Evolutionary conservation across 2,888 invertebrate species (phyloP).

Genomic region (Calameuta idolon): DNA sequence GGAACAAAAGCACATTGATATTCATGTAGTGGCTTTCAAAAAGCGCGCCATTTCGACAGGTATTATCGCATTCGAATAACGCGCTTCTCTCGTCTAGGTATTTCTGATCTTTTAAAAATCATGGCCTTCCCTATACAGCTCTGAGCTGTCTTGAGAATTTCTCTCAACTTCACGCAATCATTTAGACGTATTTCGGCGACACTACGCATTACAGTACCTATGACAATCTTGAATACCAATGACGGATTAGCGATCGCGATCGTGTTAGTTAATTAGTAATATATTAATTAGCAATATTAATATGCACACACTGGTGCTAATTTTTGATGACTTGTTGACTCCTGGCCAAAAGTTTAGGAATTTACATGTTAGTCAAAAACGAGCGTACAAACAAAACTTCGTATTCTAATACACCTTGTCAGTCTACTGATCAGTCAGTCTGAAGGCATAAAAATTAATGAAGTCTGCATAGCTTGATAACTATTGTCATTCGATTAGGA

Average conservation of each 20-base stretch:
- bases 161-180: not conserved
- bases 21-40: not conserved
- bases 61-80: not conserved
- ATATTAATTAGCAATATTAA: not conserved
- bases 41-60: not conserved
- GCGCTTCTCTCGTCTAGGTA: not conserved
- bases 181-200: not conserved
- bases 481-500: not conserved
- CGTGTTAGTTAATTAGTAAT: not conserved
- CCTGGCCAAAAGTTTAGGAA: not conserved
- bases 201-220: constrained; percentile 33
- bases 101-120: not conserved
- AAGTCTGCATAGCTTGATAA: not conserved
- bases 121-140: not conserved
- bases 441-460: not conserved
- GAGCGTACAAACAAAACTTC: not conserved
- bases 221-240: constrained; percentile 56
- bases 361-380: not conserved
- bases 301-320: not conserved
- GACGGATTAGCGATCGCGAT: not conserved
- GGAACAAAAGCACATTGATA: not conserved
- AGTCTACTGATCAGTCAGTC: not conserved
- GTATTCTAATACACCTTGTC: not conserved
- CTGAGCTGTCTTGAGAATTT: not conserved
- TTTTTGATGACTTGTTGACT: not conserved